Evolutionary conservation across 2,797 vertebrate genomes (phyloP), one percentile per base, ranked within the genome.

Genomic region (Poecilia wingei): DNA sequence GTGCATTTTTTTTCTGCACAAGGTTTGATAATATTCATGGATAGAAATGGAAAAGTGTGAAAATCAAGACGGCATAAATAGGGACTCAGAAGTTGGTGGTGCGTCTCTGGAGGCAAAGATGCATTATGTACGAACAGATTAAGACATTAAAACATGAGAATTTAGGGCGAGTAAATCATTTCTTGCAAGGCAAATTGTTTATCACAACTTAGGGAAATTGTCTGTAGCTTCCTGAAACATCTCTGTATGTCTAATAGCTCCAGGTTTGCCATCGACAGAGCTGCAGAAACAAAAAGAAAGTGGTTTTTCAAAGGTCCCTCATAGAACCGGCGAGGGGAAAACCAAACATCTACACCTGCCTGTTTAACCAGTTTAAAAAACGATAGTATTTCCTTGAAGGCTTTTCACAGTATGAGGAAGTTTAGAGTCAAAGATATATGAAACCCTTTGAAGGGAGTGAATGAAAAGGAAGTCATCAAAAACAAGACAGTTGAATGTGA

Each of bases 1-100:
- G 81, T 69, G 81, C 79, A 84, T 84, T 90, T 84, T 90, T 71
- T 31, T 86, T 81, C 80, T 43, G 79, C 84, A 77, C 78, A 85
- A 86, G 79, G 84, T 84, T 82, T 82, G 82, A 93, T 93, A 82
- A 92, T 91, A 91, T 91, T 87, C 79, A 83, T 6, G 81, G 86
- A 82, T 91, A 87, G 88, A 89, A 92, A 93, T 87, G 86, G 84
- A 89, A 88, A 87, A 84, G 77, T 49, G 79, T 86, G 86, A 80
- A 92, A 83, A 84, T 89, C 85, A 84, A 75, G 45, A 66, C 84
- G 86, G 79, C 82, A 80, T 16, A 78, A 86, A 89, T 75, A 79
- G 39, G 79, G 87, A 91, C 91, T 92, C 88, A 84, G 53, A 84
- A 90, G 69, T 80, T 59, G 76, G 81, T 78, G 82, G 81, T 71